A percentile compares a stretch with the other conserved stretches of the same genome.
phyloP scores from a whole-genome alignment of 2,113 vertebrate genomes.

The Thunnus maccoyii region DNA sequence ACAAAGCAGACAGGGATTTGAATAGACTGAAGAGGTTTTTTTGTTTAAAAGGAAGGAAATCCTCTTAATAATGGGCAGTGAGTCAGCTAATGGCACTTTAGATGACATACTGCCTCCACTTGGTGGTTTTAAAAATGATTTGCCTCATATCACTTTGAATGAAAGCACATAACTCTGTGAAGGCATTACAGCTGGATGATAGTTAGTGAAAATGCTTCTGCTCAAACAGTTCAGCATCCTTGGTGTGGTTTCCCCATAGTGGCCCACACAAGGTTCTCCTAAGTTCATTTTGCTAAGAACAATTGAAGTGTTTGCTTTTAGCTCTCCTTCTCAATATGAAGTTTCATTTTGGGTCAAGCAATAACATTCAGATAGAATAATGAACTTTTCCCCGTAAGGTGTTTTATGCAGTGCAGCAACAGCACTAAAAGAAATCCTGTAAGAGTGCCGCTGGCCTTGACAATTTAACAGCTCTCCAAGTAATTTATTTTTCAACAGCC shows the following conservation, averaged over 20 bases:
- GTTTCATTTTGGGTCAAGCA: slow-evolving; percentile 29
- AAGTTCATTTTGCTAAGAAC: slow-evolving; percentile 19
- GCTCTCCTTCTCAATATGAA: slow-evolving; percentile 14
- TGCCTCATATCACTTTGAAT: background rate
- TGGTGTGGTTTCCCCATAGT: background rate
- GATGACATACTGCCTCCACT: background rate
- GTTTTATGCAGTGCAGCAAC: slow-evolving; percentile 14
- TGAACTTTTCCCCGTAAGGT: slow-evolving; percentile 12
- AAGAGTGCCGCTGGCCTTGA: slow-evolving; percentile 37
- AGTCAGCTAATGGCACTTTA: background rate
- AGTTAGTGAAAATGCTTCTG: background rate
- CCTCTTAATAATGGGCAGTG: background rate
- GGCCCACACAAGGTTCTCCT: background rate
- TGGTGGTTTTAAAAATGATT: background rate
- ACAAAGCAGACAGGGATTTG: background rate
- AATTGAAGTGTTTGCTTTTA: slow-evolving; percentile 34
- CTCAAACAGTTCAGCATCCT: background rate
- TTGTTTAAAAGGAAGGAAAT: slow-evolving; percentile 21
- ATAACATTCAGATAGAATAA: slow-evolving; percentile 35
- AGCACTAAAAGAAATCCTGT: slow-evolving; percentile 16
- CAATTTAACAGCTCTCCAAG: slow-evolving; percentile 50
- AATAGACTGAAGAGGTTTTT: background rate
- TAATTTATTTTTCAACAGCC: slow-evolving; percentile 58
- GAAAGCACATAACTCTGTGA: background rate
- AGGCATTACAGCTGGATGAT: background rate